These are phyloP conservation scores for Neogobius melanostomus DNA, from an alignment of 2,113 vertebrate species.

Conservation along the genomic window DNA sequence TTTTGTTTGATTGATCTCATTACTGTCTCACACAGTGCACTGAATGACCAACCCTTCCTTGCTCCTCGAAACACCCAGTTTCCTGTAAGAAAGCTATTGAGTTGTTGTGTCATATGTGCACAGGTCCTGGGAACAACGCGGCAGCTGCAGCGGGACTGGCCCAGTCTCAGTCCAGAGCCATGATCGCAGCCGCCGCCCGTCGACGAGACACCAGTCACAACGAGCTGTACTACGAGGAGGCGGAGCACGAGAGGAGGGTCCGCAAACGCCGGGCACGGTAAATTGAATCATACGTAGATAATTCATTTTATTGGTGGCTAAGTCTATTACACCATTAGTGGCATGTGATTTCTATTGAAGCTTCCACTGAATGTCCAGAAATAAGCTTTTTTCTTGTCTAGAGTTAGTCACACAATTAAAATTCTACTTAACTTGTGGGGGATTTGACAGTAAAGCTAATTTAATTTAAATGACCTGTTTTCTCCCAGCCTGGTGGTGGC, in stretches of 20 bases:
- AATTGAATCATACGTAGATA: too few species aligned
- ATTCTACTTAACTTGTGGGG: too few species aligned
- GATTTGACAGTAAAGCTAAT: too few species aligned
- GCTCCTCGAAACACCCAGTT: too few species aligned
- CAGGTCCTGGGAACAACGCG: slow-evolving; percentile 69
- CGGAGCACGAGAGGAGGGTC: slow-evolving; percentile 90
- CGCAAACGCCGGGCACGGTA: slow-evolving; percentile 90
- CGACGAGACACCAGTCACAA: slow-evolving; percentile 90
- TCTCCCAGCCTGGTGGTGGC: slow-evolving; percentile 87
- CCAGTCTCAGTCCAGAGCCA: slow-evolving; percentile 85
- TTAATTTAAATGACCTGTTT: not conserved
- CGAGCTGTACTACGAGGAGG: slow-evolving; percentile 93
- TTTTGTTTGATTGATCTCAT: not conserved
- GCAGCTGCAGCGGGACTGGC: slow-evolving; percentile 48
- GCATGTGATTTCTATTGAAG: too few species aligned
- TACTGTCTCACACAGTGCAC: slow-evolving; percentile 21
- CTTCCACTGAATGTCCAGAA: too few species aligned
- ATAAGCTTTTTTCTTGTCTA: too few species aligned
- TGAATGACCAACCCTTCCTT: slow-evolving; percentile 21
- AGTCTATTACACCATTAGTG: too few species aligned
- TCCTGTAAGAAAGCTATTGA: too few species aligned
- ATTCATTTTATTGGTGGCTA: too few species aligned
- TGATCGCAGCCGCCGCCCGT: slow-evolving; percentile 87
- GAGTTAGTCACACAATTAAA: too few species aligned
- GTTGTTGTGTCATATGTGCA: not conserved